Conservation (phyloP, 2,797 vertebrate genomes). For the Ispidina picta region DNA sequence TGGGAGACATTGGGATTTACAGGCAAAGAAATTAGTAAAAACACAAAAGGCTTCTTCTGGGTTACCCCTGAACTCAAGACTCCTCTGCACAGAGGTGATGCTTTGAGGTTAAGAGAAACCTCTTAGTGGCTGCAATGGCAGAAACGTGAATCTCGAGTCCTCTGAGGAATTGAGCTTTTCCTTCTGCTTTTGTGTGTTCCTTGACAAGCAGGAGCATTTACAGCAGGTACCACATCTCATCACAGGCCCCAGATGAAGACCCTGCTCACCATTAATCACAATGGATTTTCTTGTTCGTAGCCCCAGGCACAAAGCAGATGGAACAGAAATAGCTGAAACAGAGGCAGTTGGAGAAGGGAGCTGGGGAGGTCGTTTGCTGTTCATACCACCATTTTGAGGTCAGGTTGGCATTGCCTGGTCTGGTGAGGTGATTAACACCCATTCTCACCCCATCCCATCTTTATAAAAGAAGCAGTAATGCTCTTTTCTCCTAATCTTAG, state of each 20-base stretch:
- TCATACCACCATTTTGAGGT: fast-evolving
- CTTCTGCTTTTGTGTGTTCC: neutral
- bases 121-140: neutral
- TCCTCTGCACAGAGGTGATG: neutral
- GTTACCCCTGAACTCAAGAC: neutral
- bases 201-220: neutral
- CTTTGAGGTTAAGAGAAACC: neutral
- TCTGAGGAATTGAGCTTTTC: neutral
- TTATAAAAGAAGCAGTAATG: neutral
- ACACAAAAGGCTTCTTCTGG: neutral
- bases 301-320: neutral
- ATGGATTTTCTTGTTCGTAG: neutral
- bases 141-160: neutral
- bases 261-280: neutral
- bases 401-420: neutral
- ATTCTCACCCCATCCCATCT: neutral
- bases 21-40: neutral
- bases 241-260: neutral
- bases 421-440: neutral
- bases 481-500: neutral
- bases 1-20: neutral
- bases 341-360: neutral
- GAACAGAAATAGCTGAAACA: neutral
- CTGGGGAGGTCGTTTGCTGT: neutral
- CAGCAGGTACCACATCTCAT: neutral